phyloP scores from a whole-genome alignment of 2,888 invertebrate species.

The Emesis castigata region DNA sequence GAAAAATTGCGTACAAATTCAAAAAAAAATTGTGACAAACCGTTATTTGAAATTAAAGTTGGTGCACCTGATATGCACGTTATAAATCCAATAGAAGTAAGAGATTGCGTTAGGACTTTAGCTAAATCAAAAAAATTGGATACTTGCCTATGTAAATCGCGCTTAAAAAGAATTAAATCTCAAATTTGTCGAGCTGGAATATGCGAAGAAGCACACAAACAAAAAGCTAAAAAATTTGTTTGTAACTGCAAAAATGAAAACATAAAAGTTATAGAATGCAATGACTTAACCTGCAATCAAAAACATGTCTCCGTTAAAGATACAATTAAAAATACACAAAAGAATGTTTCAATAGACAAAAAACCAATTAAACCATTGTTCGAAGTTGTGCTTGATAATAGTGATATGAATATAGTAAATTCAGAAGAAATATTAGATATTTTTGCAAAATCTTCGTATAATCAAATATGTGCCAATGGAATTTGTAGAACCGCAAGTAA shows the following conservation, averaged over 20 bases:
- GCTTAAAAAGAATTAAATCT: constrained; percentile 21
- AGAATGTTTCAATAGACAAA: not conserved
- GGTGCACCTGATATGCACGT: constrained; percentile 68
- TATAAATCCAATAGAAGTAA: constrained; percentile 71
- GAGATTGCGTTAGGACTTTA: constrained; percentile 63
- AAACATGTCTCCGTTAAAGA: not conserved
- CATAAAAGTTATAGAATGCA: constrained; percentile 61
- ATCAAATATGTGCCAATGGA: constrained; percentile 56
- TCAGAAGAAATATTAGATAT: constrained; percentile 70
- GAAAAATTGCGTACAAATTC: not conserved
- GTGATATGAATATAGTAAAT: constrained; percentile 74
- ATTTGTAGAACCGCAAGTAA: constrained; percentile 45
- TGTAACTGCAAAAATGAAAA: constrained; percentile 66
- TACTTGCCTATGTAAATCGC: constrained; percentile 71
- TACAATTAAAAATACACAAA: no score
- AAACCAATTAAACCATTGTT: constrained; percentile 54
- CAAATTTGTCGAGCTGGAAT: constrained; percentile 62
- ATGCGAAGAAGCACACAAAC: constrained; percentile 63
- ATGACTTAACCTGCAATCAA: constrained; percentile 69
- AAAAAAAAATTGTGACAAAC: constrained; percentile 45
- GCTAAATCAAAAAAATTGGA: constrained; percentile 55
- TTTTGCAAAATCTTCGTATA: constrained; percentile 39
- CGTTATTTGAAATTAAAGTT: constrained; percentile 72
- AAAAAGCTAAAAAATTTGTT: constrained; percentile 67
- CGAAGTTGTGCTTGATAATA: constrained; percentile 70